Percentiles rank a stretch among this genome's conserved stretches.
These are phyloP conservation scores for Pseudomugil tenellus DNA, from an alignment of 2,797 vertebrate genomes.

Conservation along the genomic window DNA sequence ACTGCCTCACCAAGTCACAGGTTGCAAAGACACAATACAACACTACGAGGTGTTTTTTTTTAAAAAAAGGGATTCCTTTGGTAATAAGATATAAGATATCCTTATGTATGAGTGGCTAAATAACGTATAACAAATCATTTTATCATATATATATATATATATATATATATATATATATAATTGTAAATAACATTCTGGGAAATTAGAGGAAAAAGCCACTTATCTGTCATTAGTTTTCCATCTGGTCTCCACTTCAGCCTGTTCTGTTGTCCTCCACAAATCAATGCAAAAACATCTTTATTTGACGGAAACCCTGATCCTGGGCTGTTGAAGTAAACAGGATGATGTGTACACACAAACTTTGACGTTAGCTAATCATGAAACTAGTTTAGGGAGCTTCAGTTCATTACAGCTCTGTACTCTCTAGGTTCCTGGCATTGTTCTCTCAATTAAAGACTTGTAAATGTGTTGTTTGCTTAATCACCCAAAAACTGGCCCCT, in stretches of 20 bases:
- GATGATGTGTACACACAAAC: constrained; percentile 34
- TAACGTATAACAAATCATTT: not conserved
- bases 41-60: constrained; percentile 8
- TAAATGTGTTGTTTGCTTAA: constrained; percentile 87
- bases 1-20: not conserved
- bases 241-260: constrained; percentile 2
- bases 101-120: not conserved
- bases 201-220: constrained; percentile 1
- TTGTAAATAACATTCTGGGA: constrained; percentile 2
- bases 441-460: constrained; percentile 84
- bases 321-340: constrained; percentile 17
- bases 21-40: constrained; percentile 1
- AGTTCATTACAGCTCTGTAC: constrained; percentile 76
- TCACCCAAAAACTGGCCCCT: constrained; percentile 82
- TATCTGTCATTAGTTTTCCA: not conserved
- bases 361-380: constrained; percentile 57
- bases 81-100: not conserved
- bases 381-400: constrained; percentile 66
- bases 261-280: constrained; percentile 4
- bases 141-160: not conserved
- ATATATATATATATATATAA: too few species aligned
- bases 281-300: constrained; percentile 21
- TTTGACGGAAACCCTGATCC: constrained; percentile 21
- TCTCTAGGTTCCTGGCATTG: constrained; percentile 76
- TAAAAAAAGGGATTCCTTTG: not conserved